Evolutionary conservation across 2,888 invertebrate species (phyloP).

Genomic region (Thymelicus sylvestris): DNA sequence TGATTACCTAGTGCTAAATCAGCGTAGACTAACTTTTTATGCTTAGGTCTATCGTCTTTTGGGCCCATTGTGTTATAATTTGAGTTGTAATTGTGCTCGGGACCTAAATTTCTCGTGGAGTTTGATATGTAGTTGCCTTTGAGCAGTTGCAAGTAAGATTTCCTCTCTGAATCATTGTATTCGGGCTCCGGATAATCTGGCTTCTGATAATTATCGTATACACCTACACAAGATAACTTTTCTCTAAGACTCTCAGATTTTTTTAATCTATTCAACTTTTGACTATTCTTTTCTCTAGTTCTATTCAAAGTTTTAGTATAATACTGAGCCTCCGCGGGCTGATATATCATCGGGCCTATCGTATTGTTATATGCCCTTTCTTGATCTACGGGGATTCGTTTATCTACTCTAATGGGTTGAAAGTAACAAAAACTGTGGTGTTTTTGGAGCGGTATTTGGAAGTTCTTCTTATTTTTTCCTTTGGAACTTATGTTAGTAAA

Average conservation of each 20-base stretch:
- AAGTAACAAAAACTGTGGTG: conserved; percentile 88
- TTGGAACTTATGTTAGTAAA: conserved; percentile 81
- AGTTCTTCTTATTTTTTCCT: conserved; percentile 85
- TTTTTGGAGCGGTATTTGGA: conserved; percentile 87
- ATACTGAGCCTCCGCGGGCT: conserved; percentile 71
- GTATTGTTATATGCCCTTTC: conserved; percentile 76
- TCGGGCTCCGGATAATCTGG: conserved; percentile 78
- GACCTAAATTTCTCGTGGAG: conserved; percentile 74
- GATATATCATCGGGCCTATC: conserved; percentile 78
- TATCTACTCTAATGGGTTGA: conserved; percentile 86
- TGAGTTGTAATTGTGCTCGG: conserved; percentile 64
- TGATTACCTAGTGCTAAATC: conserved; percentile 83
- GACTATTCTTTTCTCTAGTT: conserved; percentile 75
- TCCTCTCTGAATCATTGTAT: conserved; percentile 74
- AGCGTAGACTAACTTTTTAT: conserved; percentile 82
- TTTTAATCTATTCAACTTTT: conserved; percentile 77
- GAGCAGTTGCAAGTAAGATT: conserved; percentile 74
- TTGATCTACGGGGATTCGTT: conserved; percentile 79
- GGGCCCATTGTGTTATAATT: conserved; percentile 70
- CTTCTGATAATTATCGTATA: conserved; percentile 78
- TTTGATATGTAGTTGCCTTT: conserved; percentile 82
- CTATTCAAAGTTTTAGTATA: conserved; percentile 81
- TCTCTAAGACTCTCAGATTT: conserved; percentile 81
- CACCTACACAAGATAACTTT: conserved; percentile 79
- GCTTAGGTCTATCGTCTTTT: conserved; percentile 75